Evolutionary conservation across 2,797 vertebrate species (phyloP).

Genomic region (Manis javanica): DNA sequence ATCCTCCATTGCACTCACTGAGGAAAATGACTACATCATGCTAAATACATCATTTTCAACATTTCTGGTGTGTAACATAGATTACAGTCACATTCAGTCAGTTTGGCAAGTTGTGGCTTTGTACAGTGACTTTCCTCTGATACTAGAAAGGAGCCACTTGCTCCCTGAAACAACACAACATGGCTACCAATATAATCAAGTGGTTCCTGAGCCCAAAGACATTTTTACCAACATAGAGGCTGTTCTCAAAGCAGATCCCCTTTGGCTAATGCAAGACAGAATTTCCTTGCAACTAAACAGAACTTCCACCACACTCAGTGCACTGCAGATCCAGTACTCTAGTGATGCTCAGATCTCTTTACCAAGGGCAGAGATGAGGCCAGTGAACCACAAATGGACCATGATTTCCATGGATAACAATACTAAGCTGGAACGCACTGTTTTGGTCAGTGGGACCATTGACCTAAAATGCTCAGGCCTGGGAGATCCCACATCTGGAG

Average conservation of each 20-base stretch:
- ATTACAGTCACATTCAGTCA: conserved; percentile 90
- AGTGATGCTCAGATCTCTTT: conserved; percentile 86
- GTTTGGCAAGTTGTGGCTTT: conserved; percentile 95
- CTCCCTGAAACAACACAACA: conserved; percentile 84
- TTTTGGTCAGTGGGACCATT: conserved; percentile 86
- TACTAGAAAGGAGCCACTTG: conserved; percentile 86
- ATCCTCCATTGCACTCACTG: conserved; percentile 86
- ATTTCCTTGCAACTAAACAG: conserved; percentile 93
- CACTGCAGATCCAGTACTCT: conserved; percentile 91
- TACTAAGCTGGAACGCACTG: conserved; percentile 89
- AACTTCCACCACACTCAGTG: conserved; percentile 90
- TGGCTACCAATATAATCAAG: conserved; percentile 91
- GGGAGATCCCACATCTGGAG: conserved; percentile 92
- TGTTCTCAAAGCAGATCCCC: conserved; percentile 90
- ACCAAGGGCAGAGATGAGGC: conserved; percentile 79
- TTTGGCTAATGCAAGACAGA: conserved; percentile 93
- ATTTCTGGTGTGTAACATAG: conserved; percentile 91
- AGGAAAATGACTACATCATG: conserved; percentile 79
- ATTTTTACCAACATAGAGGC: conserved; percentile 89
- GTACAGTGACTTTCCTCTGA: conserved; percentile 93
- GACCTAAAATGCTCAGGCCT: conserved; percentile 89
- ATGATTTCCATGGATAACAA: conserved; percentile 90
- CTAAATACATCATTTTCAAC: conserved; percentile 88
- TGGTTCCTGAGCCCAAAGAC: conserved; percentile 80
- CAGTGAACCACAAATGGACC: conserved; percentile 88